phyloP scores from a whole-genome alignment of 2,113 vertebrate species.

The Psettodes erumei region DNA sequence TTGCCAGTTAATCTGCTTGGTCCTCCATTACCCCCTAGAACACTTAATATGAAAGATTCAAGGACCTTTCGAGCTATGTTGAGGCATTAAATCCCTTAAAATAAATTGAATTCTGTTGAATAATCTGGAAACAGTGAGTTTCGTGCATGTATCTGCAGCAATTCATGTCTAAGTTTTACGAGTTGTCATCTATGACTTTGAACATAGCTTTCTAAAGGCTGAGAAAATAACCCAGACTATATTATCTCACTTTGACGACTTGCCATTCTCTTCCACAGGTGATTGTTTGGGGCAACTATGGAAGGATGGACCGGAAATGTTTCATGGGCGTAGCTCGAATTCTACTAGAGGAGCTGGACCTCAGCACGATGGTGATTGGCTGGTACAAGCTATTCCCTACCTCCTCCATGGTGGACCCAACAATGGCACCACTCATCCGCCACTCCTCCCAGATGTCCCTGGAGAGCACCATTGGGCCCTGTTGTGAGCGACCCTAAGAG shows the following conservation, averaged over 20 bases:
- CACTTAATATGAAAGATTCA: background rate
- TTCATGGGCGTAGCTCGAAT: slow-evolving; percentile 99
- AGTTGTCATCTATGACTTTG: too few relatives aligned
- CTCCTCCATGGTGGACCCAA: slow-evolving; percentile 98
- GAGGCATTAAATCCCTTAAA: background rate
- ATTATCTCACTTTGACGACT: too few relatives aligned
- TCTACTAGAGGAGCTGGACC: slow-evolving; percentile 97
- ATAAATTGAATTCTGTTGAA: background rate
- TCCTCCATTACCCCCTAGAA: slow-evolving; percentile 6
- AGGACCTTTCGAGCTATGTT: background rate
- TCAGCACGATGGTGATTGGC: slow-evolving; percentile 93
- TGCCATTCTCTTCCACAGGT: slow-evolving; percentile 81
- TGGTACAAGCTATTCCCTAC: slow-evolving; percentile 99
- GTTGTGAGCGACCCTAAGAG: slow-evolving; percentile 94
- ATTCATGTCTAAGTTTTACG: too few relatives aligned
- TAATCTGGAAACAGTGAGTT: background rate
- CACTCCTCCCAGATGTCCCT: slow-evolving; percentile 97
- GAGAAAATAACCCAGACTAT: too few relatives aligned
- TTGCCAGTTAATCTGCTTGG: background rate
- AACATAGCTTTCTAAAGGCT: too few relatives aligned
- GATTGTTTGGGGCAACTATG: slow-evolving; percentile 98
- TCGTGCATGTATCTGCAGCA: background rate
- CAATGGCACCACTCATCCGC: slow-evolving; percentile 92
- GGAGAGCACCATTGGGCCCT: slow-evolving; percentile 97
- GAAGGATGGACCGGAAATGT: slow-evolving; percentile 97